Base-by-base conservation (phyloP, 1,140 invertebrate species). In the Grapholita molesta region DNA sequence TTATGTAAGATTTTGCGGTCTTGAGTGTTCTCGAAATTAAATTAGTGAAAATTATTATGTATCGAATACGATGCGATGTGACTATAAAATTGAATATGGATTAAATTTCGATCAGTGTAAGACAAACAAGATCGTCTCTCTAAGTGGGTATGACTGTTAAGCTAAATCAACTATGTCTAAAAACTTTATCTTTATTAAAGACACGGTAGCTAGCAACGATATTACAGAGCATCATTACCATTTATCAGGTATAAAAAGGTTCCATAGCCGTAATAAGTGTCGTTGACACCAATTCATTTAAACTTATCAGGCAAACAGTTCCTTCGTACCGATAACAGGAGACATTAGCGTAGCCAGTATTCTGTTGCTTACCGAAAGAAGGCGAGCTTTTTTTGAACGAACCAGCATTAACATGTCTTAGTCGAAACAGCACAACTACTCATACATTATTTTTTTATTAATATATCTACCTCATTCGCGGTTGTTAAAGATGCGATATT, bases 251-350 rank as follows among this genome's bases (percentile, higher is more conserved):
- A 61, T 61, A 61, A 61, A 61, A 61, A 61, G 53, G 55, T 61
- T 32, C 12, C 55, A 15, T 61, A 32, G 25, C 24, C 53, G 24
- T 55, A 55, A 28, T 28, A 55, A 28, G 55, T 61, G 55, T 61
- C 55, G 55, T 61, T 61, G 28, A 61, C 55, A 61, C 55, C 9
- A 15, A 61, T 28, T 61, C 23, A 28, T 61, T 61, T 28, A 15
- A 61, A 25, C 55, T 61, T 61, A 61, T 61, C 55, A 61, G 25
- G 55, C 55, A 28, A 61, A 61, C 55, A 61, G 55, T 61, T 61
- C 55, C 55, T 11, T 8, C 12, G 24, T 28, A 61, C 55, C 15
- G 55, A 61, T 61, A 28, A 61, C 24, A 32, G 25, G 55, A 30
- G 53, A 28, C 55, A 61, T 61, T 61, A 28, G 55, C 55, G 42